Base-by-base conservation (phyloP, 2,113 vertebrate species). In the Nansenia antarctica region DNA sequence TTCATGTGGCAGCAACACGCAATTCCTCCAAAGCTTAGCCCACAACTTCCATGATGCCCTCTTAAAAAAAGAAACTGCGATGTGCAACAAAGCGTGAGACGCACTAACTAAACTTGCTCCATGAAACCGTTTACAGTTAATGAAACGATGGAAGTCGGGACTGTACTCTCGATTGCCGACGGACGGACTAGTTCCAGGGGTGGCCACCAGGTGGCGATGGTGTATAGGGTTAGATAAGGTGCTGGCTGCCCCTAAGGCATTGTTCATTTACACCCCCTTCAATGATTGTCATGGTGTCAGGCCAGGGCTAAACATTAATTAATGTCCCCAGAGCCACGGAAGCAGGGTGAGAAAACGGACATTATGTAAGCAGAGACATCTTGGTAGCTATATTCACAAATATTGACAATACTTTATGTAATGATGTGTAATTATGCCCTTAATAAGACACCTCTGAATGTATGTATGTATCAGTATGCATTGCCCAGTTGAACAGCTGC, bases 181-280 rank as follows among this genome's bases (percentile, higher is more conserved):
- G 73, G 70, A 66, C 53, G 62, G 12, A 7, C 3, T 67, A 67
- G 47, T 78, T 26, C 73, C 63, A 1, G 1, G 6, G 5, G 32
- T 32, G 0, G 2, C 86, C 88, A 74, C 85, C 65, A n/a, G 84
- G 76, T 68, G 86, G 86, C 82, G 4, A 52, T 62, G 39, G 67
- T 27, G 72, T 53, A 63, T 26, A 37, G 49, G 49, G 15, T 8
- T 5, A 61, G 9, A 32, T 14, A 31, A 37, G 11, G 35, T n/a
- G n/a, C n/a, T n/a, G 1, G 26, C 53, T 27, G 1, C 11, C 24
- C 20, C 2, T 27, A 59, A 14, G 57, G 7, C 29, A 5, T 18
- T 59, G 29, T 14, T 60, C 8, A 20, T 30, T 18, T 35, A 20
- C 4, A 61, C 31, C 32, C 2, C 29, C 58, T 35, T 47, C 42